A percentile compares a stretch with the other conserved stretches of the same genome.
Conservation (phyloP, 92 coral and sea anemone species). For the Phymanthus crucifer region DNA sequence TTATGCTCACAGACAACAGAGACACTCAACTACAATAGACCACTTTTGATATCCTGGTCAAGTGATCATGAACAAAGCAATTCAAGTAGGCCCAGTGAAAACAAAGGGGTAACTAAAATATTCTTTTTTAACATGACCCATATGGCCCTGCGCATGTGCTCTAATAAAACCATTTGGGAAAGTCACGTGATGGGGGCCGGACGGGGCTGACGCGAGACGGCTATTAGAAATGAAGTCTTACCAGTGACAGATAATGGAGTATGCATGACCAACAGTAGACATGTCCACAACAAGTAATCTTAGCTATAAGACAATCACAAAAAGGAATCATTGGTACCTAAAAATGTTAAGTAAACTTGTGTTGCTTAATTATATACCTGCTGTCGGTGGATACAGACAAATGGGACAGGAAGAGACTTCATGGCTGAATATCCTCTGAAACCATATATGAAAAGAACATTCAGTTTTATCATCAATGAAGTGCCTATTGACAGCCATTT, state of each 20-base stretch:
- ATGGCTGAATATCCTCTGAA: conserved; percentile 87
- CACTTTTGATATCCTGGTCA: too few species aligned
- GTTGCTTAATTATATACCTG: conserved; percentile 76
- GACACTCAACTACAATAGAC: neutral
- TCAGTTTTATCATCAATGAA: neutral
- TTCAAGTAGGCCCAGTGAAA: too few species aligned
- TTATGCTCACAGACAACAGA: neutral
- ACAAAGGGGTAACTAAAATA: too few species aligned
- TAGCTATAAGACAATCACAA: conserved; percentile 53
- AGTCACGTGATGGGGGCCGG: too few species aligned
- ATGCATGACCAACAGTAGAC: conserved; percentile 98
- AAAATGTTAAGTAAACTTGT: too few species aligned
- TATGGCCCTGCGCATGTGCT: too few species aligned
- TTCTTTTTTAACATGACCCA: too few species aligned
- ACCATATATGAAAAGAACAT: conserved; percentile 13
- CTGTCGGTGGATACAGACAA: conserved; percentile 93
- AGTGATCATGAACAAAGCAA: too few species aligned
- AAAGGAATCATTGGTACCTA: neutral
- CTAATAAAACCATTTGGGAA: too few species aligned
- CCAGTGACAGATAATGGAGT: conserved; percentile 93
- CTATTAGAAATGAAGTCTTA: conserved; percentile 46
- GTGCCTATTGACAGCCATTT: neutral
- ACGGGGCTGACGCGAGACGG: too few species aligned
- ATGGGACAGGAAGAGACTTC: conserved; percentile 98
- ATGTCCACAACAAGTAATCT: conserved; percentile 96